Percentiles rank a stretch among this genome's conserved stretches.
Conservation (phyloP, 2,888 invertebrate species). For the Eledona agricola region DNA sequence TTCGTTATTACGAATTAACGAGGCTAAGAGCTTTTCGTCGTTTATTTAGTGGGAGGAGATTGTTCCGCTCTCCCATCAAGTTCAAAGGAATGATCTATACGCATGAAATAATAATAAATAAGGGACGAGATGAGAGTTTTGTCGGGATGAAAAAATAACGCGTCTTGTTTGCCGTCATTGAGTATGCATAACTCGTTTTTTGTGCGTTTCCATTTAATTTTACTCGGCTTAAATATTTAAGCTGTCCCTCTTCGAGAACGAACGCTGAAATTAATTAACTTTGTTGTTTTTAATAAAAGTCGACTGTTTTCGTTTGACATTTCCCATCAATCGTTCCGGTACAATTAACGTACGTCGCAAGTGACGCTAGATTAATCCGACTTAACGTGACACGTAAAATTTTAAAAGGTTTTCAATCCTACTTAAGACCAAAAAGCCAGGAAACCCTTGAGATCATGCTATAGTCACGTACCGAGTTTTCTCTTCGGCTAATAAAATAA, state of each 20-base stretch:
- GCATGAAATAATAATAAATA: no score
- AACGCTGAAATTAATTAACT: constrained; percentile 53
- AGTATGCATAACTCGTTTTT: constrained; percentile 36
- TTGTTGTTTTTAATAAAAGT: constrained; percentile 46
- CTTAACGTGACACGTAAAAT: constrained; percentile 42
- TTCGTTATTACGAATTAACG: no score
- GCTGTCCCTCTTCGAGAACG: constrained; percentile 47
- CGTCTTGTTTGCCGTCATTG: constrained; percentile 32
- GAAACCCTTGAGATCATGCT: constrained; percentile 33
- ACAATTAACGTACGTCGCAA: constrained; percentile 9
- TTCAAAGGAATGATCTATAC: no score
- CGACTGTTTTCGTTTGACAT: constrained; percentile 9
- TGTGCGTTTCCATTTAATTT: constrained; percentile 52
- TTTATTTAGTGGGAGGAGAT: no score
- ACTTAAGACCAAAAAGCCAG: constrained; percentile 49
- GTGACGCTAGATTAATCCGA: constrained; percentile 28
- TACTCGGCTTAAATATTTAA: constrained; percentile 53
- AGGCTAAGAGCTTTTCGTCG: no score
- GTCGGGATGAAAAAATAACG: constrained; percentile 3
- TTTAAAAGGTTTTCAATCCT: constrained; percentile 56
- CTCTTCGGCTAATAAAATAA: constrained; percentile 35
- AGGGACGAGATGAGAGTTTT: constrained; percentile 1
- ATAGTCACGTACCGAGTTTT: constrained; percentile 33
- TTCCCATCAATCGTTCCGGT: constrained; percentile 13
- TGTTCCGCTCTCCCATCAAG: no score